Evolutionary conservation across 2,888 invertebrate species (phyloP).

Genomic region (Camponotus fellah): DNA sequence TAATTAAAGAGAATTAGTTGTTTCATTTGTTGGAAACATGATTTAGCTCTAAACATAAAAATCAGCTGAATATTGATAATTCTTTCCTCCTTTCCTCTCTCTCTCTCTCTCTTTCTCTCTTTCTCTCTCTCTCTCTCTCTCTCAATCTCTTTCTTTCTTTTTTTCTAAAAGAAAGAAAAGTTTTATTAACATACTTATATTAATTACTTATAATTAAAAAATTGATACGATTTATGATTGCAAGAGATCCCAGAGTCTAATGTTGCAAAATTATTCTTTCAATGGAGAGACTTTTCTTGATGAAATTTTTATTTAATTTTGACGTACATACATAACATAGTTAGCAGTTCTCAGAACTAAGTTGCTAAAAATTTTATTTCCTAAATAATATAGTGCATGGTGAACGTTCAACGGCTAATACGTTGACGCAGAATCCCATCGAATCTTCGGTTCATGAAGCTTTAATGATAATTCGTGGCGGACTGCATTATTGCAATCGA

Average conservation of each 20-base stretch:
- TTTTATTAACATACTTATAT: not conserved
- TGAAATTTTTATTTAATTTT: conserved; percentile 3
- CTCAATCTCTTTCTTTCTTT: not conserved
- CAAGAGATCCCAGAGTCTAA: not conserved
- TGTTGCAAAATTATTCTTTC: not conserved
- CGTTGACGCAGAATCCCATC: not conserved
- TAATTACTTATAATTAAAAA: conserved; percentile 4
- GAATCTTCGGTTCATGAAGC: conserved; percentile 35
- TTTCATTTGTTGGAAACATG: not conserved
- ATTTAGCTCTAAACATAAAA: not conserved
- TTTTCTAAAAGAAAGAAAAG: not conserved
- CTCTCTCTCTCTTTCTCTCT: too few relatives aligned
- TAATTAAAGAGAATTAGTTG: not conserved
- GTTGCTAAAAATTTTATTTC: not conserved
- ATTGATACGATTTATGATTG: not conserved
- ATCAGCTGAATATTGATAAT: not conserved
- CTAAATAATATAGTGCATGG: conserved; percentile 10
- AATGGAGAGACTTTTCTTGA: not conserved
- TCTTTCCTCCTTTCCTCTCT: not conserved
- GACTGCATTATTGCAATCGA: conserved; percentile 54
- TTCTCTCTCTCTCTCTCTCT: too few relatives aligned
- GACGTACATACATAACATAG: too few relatives aligned
- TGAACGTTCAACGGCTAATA: conserved; percentile 17
- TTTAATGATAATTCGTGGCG: conserved; percentile 50
- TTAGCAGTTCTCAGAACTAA: not conserved